Evolutionary conservation across 2,888 invertebrate genomes (phyloP), one percentile per base, ranked within the genome.

Genomic region (Drosophila atroscutellata): DNA sequence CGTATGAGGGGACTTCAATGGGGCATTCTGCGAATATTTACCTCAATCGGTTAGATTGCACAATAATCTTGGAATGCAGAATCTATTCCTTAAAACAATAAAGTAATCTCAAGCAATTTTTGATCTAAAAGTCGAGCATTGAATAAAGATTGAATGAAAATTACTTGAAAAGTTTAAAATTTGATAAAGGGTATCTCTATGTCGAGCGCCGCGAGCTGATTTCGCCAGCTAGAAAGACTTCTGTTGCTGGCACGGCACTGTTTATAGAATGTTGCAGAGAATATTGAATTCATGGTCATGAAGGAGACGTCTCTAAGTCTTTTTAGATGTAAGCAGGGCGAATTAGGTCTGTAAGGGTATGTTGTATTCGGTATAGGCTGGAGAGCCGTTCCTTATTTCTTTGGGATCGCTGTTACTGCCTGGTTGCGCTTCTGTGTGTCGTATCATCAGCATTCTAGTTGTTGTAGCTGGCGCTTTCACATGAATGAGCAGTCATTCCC

Each of bases 391-490:
- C 13, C 15, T 15, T 20, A 20, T 47, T 9, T 47, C 4, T 26
- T 26, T 49, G 18, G 49, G 49, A 32, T 47, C 57, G 36, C 36
- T 51, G 26, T 2, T 69, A 34, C 34, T 34, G 75, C 47, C 54
- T 57, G 60, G 51, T 39, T 63, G 58, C 32, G 60, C 60, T 45
- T 52, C 24, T 60, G 45, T 51, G 59, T 70, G 65, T 65, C 66
- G 26, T 60, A 64, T 79, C 75, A 77, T 75, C 77, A 75, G 76
- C 50, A 39, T 42, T 57, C 39, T 37, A 61, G 75, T 75, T 75
- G 80, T 59, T 54, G 63, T 75, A 58, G 75, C 49, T 75, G 75
- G 28, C 49, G 75, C 76, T 80, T 80, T 71, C 80, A 75, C 80
- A 54, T 66, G 80, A 75, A 66, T 55, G 54, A 63, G 57, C 77